A percentile compares a stretch with the other conserved stretches of the same genome.
These are phyloP conservation scores for Lysandra coridon DNA, from an alignment of 2,888 invertebrate genomes.

Conservation along the genomic window DNA sequence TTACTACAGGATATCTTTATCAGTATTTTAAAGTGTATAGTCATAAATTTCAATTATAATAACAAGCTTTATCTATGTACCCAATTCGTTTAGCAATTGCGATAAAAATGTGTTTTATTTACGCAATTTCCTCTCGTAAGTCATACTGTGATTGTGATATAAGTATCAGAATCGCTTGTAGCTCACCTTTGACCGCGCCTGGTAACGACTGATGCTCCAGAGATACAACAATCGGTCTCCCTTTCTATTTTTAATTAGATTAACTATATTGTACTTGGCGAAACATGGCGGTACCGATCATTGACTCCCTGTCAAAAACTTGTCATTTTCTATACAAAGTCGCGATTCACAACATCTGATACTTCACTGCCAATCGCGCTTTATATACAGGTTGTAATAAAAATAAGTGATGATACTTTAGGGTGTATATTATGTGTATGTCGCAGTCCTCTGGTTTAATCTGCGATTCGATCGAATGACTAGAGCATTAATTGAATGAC, in stretches of 20 bases:
- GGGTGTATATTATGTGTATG: too few relatives aligned
- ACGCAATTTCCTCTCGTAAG: background rate
- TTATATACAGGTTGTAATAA: too few relatives aligned
- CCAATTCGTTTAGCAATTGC: background rate
- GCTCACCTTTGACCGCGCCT: conserved; percentile 62
- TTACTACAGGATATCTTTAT: too few relatives aligned
- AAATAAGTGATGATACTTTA: too few relatives aligned
- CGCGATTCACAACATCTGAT: too few relatives aligned
- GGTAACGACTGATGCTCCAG: conserved; percentile 60
- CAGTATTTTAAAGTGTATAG: background rate
- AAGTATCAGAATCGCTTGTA: conserved; percentile 37
- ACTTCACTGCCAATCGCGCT: too few relatives aligned
- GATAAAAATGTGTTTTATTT: background rate
- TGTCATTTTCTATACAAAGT: too few relatives aligned
- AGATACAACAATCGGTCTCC: conserved; percentile 61
- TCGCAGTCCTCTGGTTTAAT: too few relatives aligned
- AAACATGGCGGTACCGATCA: too few relatives aligned
- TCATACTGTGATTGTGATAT: background rate
- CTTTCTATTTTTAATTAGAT: conserved; percentile 65
- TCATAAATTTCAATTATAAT: conserved; percentile 2
- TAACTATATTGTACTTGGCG: conserved; percentile 35
- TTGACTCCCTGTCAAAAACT: too few relatives aligned
- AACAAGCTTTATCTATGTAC: background rate
- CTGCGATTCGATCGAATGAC: too few relatives aligned
- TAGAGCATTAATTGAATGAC: too few relatives aligned